Percentiles rank a stretch among this genome's conserved stretches.
Conservation (phyloP, 1,140 invertebrate species). For the Atta colombica region DNA sequence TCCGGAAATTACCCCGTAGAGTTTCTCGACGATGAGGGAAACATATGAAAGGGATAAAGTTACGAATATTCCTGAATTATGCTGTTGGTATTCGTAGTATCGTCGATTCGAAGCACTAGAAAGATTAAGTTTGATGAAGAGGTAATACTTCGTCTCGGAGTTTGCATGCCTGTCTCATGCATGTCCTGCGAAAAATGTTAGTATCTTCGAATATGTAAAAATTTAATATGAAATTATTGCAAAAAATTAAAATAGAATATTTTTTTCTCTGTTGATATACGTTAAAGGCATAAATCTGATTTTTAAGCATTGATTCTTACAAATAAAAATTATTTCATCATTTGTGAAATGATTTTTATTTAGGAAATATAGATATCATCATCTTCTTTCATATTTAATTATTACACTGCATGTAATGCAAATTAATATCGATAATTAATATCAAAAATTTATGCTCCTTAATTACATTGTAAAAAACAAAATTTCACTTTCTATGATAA, state of each 20-base stretch:
- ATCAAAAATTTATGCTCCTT: neutral
- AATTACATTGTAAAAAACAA: neutral
- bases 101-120: constrained; percentile 59
- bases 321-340: neutral
- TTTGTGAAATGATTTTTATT: neutral
- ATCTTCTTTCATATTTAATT: neutral
- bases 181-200: constrained; percentile 35
- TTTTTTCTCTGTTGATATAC: neutral
- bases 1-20: constrained; percentile 73
- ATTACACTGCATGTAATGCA: neutral
- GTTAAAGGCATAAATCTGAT: neutral
- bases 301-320: neutral
- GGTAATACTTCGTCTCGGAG: constrained; percentile 55
- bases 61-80: constrained; percentile 73
- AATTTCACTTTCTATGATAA: constrained; percentile 30
- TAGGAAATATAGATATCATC: neutral
- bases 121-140: constrained; percentile 66
- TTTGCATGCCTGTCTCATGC: constrained; percentile 20
- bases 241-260: constrained; percentile 52
- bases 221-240: neutral
- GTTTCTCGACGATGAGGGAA: constrained; percentile 65
- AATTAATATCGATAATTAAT: constrained; percentile 21
- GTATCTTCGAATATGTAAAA: constrained; percentile 16
- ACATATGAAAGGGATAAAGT: constrained; percentile 75
- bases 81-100: constrained; percentile 62